Evolutionary conservation across 2,797 vertebrate genomes (phyloP), one percentile per base, ranked within the genome.

Genomic region (Podarcis siculus): DNA sequence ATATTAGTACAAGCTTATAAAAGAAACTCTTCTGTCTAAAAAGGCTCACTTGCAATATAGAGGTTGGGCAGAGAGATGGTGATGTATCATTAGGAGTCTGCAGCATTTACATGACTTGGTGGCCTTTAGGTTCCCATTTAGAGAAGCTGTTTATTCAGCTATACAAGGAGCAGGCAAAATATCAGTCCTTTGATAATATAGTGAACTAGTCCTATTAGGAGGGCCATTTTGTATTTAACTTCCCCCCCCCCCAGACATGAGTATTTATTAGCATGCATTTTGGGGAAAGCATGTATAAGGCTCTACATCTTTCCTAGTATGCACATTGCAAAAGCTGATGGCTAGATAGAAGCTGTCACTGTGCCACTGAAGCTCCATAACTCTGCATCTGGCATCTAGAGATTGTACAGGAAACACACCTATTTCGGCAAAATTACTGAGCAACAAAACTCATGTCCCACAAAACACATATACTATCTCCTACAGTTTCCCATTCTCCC

Each of bases 1-100:
- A 92, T 0, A 87, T 90, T 90, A 86, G 23, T 71, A 94, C 66
- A 55, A 0, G 7, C 81, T 79, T 80, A 86, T 15, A 25, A 83
- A 8, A 82, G 17, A 87, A 23, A 37, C 32, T 19, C 19, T 84
- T 76, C 19, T 30, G 12, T 80, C 30, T 9, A 4, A 83, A 37
- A 35, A n/a, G 87, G 82, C 67, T 0, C 32, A 7, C 21, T 2
- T 89, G 42, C 42, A 32, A 72, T 23, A 83, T 21, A 83, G 23
- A 35, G 12, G 12, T 83, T 23, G 7, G 37, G 49, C 82, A 49
- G 10, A 72, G 42, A 49, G 15, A 3, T 45, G 61, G 55, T 66
- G 23, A 30, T 39, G 66, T 35, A 72, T 49, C 23, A 42, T 15
- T 72, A 71, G 67, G 30, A 83, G 49, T 19, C 35, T 45, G 19